These are phyloP conservation scores for Thereva nobilitata DNA, from an alignment of 2,888 invertebrate genomes.

Conservation along the genomic window DNA sequence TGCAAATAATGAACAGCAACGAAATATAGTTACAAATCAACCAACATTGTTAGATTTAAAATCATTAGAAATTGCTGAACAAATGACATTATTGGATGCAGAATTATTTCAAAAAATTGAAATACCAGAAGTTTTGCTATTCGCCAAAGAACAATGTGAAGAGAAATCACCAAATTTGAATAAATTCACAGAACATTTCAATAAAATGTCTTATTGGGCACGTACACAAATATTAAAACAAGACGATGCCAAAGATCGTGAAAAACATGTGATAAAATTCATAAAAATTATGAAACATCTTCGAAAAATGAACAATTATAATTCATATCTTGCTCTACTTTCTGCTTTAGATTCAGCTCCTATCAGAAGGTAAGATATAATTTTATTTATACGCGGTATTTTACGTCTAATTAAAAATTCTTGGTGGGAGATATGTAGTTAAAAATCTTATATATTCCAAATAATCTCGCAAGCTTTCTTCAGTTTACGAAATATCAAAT, in stretches of 20 bases:
- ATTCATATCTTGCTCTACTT: conserved; percentile 94
- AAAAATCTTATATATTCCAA: no score
- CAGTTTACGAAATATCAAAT: no score
- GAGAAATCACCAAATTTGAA: conserved; percentile 96
- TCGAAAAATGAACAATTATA: conserved; percentile 96
- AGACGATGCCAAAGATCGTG: conserved; percentile 91
- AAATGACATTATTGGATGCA: conserved; percentile 96
- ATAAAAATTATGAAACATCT: conserved; percentile 98
- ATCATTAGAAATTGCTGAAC: conserved; percentile 93
- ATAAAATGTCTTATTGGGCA: conserved; percentile 99
- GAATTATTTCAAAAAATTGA: conserved; percentile 95
- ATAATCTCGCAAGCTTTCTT: no score
- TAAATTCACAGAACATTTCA: conserved; percentile 97
- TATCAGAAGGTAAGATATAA: conserved; percentile 59
- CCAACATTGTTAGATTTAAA: conserved; percentile 87
- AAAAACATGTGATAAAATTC: conserved; percentile 92
- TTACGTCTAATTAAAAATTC: neutral
- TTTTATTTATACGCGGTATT: neutral
- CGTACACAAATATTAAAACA: conserved; percentile 90
- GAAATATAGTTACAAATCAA: conserved; percentile 63
- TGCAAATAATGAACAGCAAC: conserved; percentile 59
- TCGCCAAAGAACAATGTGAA: conserved; percentile 97
- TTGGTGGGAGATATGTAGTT: no score
- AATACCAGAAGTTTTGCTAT: conserved; percentile 94
- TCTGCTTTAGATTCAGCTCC: conserved; percentile 98